Base-by-base conservation (phyloP, 2,888 invertebrate genomes). In the Melieria omissa region DNA sequence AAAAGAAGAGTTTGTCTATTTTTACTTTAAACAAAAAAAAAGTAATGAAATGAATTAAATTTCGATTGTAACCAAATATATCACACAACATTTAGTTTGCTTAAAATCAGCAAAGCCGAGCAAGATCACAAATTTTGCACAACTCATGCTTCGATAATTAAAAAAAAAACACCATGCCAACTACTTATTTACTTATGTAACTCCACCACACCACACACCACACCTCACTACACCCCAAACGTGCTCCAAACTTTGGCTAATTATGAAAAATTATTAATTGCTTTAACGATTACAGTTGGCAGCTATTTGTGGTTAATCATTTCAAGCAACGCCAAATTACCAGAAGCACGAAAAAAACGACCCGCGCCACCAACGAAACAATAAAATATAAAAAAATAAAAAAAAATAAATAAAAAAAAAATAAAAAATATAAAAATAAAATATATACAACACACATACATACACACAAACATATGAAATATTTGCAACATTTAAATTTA, bases 271-370 rank as follows among this genome's bases (percentile, higher is more conserved):
- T 73, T 61, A 73, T 73, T 73, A 73, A 73, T 73, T 57, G 41
- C 44, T 65, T 65, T 49, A 64, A 14, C 52, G 65, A 65, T 73
- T 70, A 64, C 54, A 60, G 63, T 70, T 70, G 73, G 65, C 70
- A 65, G 66, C 64, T 64, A 46, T 63, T 72, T 68, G 60, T 54
- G 47, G 29, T 41, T 67, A 49, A 57, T 67, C 61, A 10, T 67
- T 29, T 61, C 14, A 44, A 46, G 46, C 16, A 47, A 6, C 44
- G 49, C 68, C 52, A 52, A 68, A 68, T 61, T 68, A 58, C 82
- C 75, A 72, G 76, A 82, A 67, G 68, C 52, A 52, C 42, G 44
- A 74, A 79, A 75, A 80, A 80, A 72, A 67, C 70, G 54, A 47
- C 41, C 41, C 58, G 65, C 70, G 65, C 69, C 72, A 29, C 58